Percentiles rank a stretch among this genome's conserved stretches.
phyloP scores from a whole-genome alignment of 2,113 vertebrate genomes.

The Ornithorhynchus anatinus region DNA sequence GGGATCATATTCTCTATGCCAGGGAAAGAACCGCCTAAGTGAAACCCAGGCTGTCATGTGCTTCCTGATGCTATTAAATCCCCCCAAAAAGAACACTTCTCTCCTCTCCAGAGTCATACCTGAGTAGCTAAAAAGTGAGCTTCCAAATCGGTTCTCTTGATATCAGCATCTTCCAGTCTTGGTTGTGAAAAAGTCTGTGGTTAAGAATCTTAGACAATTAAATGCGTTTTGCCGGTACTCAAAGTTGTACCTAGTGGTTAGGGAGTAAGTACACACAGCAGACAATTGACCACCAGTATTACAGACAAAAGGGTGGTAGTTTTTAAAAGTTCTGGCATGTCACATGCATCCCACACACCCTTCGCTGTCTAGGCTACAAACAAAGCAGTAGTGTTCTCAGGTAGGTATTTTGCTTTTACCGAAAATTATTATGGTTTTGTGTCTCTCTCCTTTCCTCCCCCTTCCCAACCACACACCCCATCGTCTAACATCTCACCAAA shows the following conservation, averaged over 20 bases:
- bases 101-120: no score
- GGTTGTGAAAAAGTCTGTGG: not conserved
- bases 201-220: not conserved
- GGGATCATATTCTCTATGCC: no score
- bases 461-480: not conserved
- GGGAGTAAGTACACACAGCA: not conserved
- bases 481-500: slow-evolving; percentile 20
- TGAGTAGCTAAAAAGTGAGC: not conserved
- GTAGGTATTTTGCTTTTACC: not conserved
- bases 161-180: not conserved
- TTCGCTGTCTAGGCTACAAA: not conserved
- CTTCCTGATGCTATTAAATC: no score
- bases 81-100: no score
- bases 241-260: not conserved
- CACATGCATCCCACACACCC: rapidly evolving
- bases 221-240: not conserved
- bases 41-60: no score
- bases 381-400: slow-evolving; percentile 14
- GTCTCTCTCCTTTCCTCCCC: not conserved
- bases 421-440: not conserved
- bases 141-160: not conserved
- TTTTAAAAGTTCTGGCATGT: not conserved
- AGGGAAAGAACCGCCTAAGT: no score
- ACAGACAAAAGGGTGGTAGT: not conserved
- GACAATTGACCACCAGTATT: not conserved